Evolutionary conservation across 2,888 invertebrate genomes (phyloP), one percentile per base, ranked within the genome.

Genomic region (Venusia cambrica): DNA sequence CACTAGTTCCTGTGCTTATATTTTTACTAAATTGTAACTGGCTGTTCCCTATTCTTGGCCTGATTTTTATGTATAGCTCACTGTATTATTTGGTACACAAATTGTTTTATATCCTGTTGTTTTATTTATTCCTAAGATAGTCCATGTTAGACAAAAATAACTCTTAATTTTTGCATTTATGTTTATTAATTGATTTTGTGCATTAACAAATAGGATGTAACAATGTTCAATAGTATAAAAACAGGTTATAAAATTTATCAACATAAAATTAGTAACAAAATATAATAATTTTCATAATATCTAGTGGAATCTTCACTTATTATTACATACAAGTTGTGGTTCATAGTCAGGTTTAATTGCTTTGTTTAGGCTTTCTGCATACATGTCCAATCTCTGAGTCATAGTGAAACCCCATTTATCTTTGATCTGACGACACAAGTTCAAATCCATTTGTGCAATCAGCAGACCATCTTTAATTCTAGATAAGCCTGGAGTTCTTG

Each of bases 401-500:
- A 98, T 97, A 74, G 93, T 92, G 69, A 99, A 98, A 28, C 96
- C 94, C 98, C 98, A 99, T 63, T 92, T 90, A 68, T 99, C 99
- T 75, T 94, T 97, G 1, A 95, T 90, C 83, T 99, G 99, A 4
- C 98, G 90, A 68, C 98, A 98, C 34, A 97, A 75, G 73, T 99
- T 99, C 42, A 99, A 88, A 78, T 99, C 98, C 54, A 99, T 59
- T 76, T 98, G 96, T 5, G 93, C 91, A 11, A 99, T 90, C 7
- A 99, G 84, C 11, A 99, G 84, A 1, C 99, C 99, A 83, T 97
- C 97, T 18, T 79, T 85, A 1, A 89, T 78, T 45, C 97, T 90
- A 1, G 95, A 94, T 9, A 97, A 76, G 0, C 95, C 92, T 14
- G 96, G 97, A 31, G 97, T 97, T 61, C 99, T 89, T 6, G 92